Evolutionary conservation across 2,888 invertebrate genomes (phyloP), one percentile per base, ranked within the genome.

Genomic region (Polymixis lichenea): DNA sequence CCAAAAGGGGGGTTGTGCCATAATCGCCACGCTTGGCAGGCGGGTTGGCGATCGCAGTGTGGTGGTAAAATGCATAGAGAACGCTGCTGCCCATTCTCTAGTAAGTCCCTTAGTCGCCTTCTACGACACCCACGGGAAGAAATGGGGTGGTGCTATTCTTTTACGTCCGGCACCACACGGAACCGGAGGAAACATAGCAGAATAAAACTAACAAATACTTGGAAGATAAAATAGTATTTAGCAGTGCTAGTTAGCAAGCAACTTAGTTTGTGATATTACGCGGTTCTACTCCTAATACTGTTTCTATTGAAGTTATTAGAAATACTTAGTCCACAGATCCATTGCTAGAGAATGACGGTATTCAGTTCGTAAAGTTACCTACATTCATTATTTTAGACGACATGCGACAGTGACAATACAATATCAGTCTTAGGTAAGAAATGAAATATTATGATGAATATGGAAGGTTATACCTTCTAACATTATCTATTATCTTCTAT

Each of bases 401-500:
- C 4, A 32, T 32, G 32, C 32, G 25, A 73, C 25, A 58, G 7
- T 49, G 15, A 25, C 11, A 25, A 13, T 19, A 19, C 19, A 62
- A 28, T 8, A 49, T 58, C 46, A 70, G 6, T 13, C 22, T 49
- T 1, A 32, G 25, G n/a, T 58, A 38, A 61, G 17, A 58, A 77
- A 46, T 78, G 9, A 69, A 60, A 55, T 51, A 75, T 75, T 66
- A 56, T 66, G 65, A 70, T 75, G 70, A 19, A 79, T 66, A 80
- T 78, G 13, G 15, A 58, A 72, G n/a, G n/a, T 38, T n/a, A 61
- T 66, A 43, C 32, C 32, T 58, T 64, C 28, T 13, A 58, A 72
- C 60, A 71, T 61, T n/a, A 68, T 25, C 55, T 80, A 28, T 61
- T 64, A 62, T 74, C 83, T 72, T 51, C 56, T 75, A 76, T 78